Base-by-base conservation (phyloP, 2,113 vertebrate species). In the Echinops telfairi region DNA sequence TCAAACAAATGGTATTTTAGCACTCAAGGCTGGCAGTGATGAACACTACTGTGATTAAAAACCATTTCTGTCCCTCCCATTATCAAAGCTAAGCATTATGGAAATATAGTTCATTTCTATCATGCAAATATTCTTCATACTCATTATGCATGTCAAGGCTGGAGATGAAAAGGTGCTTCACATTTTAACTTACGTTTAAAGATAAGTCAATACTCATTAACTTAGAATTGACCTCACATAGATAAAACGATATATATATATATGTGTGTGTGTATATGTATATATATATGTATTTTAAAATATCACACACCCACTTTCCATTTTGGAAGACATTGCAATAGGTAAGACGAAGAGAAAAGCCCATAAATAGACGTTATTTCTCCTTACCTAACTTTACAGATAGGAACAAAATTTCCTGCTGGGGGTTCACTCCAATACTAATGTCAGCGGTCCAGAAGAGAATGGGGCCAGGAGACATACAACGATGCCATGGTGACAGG, bases 51-150 rank as follows among this genome's bases (percentile, higher is more conserved):
- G 6, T 83, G 62, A 83, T 19, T 79, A 79, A 89, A 82, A 64
- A 88, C n/a, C 4, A 43, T 43, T 8, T 82, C 40, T 53, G 76
- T 76, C 38, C 31, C 66, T 57, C 17, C 6, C 19, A 77, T 38
- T 19, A 89, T 33, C 25, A 87, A 57, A 73, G 25, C 0, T 68
- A 15, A 71, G 12, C 70, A 58, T 47, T 79, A 90, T 12, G 27
- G 53, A 76, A 83, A 86, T 83, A 19, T 22, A 77, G 29, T 81
- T 88, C 79, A 81, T 92, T 97, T 64, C 31, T 68, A 94, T 91
- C 79, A 89, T 40, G 75, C 22, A 85, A 92, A 89, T 91, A 79
- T 68, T 90, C 36, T 77, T 84, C 77, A 80, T 70, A 78, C 40
- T 70, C 68, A 43, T 53, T 53, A 53, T 53, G 47, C 12, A 43